Evolutionary conservation across 2,797 vertebrate genomes (phyloP).

Genomic region (Triplophysa yarkandensis): DNA sequence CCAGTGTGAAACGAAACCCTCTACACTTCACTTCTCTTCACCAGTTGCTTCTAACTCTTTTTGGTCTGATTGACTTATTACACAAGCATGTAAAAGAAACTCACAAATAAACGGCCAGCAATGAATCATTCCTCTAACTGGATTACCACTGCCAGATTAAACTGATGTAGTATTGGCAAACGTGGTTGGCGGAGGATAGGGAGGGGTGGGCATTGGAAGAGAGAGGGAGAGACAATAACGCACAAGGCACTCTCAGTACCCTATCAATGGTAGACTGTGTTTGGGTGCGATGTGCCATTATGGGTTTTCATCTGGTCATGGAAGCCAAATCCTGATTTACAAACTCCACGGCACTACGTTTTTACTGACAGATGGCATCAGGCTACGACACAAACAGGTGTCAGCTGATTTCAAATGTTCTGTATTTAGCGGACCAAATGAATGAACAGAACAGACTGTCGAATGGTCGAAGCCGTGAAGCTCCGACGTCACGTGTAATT

Average conservation of each 20-base stretch:
- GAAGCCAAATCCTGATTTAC: not conserved
- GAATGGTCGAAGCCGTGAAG: not conserved
- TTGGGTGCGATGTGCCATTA: conserved; percentile 1
- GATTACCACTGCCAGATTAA: conserved; percentile 45
- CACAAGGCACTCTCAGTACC: not conserved
- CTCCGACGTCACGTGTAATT: not conserved
- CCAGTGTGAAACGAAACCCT: not conserved
- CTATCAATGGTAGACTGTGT: conserved; percentile 4
- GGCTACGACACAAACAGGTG: conserved; percentile 17
- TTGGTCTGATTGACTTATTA: not conserved
- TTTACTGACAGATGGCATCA: conserved; percentile 30
- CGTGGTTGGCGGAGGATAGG: not conserved
- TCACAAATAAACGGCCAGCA: conserved; percentile 4
- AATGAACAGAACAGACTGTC: conserved; percentile 10
- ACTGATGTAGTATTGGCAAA: conserved; percentile 29
- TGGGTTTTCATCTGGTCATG: not conserved
- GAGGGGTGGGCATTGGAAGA: not conserved
- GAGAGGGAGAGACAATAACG: not conserved
- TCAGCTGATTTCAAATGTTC: conserved; percentile 10
- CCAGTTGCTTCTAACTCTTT: not conserved
- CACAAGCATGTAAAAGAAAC: not conserved
- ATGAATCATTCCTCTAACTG: conserved; percentile 41
- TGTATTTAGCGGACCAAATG: conserved; percentile 15
- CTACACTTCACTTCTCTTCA: not conserved
- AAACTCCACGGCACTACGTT: conserved; percentile 5